Percentiles rank a stretch among this genome's conserved stretches.
phyloP scores from a whole-genome alignment of 2,888 invertebrate species.

The Abrostola tripartita region DNA sequence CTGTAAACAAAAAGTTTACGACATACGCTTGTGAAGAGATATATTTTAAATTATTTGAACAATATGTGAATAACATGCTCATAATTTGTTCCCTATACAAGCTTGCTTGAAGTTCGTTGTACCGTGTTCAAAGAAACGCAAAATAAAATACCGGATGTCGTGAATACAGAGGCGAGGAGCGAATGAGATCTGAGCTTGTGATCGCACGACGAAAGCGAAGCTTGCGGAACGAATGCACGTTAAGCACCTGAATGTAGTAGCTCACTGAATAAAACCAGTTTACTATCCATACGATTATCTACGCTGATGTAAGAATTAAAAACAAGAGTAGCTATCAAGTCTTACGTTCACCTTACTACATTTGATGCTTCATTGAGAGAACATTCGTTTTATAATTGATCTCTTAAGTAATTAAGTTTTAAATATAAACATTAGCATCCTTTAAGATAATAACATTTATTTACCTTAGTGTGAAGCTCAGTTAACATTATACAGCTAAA shows the following conservation, averaged over 20 bases:
- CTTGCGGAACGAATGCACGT: slow-evolving; percentile 76
- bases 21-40: slow-evolving; percentile 22
- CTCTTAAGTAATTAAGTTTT: slow-evolving; percentile 13
- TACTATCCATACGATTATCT: slow-evolving; percentile 41
- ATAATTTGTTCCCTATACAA: slow-evolving; percentile 59
- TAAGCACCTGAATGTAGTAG: slow-evolving; percentile 58
- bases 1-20: slow-evolving; percentile 22
- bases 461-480: background rate
- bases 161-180: slow-evolving; percentile 69
- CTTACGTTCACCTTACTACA: slow-evolving; percentile 10
- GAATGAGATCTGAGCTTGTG: slow-evolving; percentile 71
- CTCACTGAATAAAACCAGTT: slow-evolving; percentile 58
- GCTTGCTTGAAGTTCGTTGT: slow-evolving; percentile 61
- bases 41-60: slow-evolving; percentile 29
- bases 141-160: slow-evolving; percentile 81
- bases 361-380: slow-evolving; percentile 14
- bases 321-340: slow-evolving; percentile 32
- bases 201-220: slow-evolving; percentile 69
- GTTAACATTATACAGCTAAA: slow-evolving; percentile 8
- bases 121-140: slow-evolving; percentile 63
- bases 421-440: slow-evolving; percentile 16
- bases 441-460: slow-evolving; percentile 17
- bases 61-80: slow-evolving; percentile 44
- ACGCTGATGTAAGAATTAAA: slow-evolving; percentile 42
- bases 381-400: slow-evolving; percentile 19